phyloP scores from a whole-genome alignment of 2,113 vertebrate species.

The Pachyramphus minor region DNA sequence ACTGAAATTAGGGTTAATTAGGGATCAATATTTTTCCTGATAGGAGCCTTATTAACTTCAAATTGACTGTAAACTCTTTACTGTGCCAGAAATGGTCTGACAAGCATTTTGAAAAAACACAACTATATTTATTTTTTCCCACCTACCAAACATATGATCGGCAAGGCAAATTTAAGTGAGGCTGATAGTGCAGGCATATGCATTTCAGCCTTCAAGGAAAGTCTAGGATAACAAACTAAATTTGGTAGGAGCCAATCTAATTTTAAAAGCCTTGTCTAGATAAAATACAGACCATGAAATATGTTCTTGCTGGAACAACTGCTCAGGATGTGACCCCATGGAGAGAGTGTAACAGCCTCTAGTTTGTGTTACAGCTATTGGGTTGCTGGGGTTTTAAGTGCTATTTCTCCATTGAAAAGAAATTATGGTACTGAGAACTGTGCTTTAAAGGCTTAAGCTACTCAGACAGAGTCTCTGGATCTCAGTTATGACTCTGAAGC shows the following conservation, averaged over 20 bases:
- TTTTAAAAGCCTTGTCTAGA: constrained; percentile 20
- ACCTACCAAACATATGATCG: not conserved
- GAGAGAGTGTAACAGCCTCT: not conserved
- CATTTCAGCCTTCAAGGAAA: not conserved
- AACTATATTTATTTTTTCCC: not conserved
- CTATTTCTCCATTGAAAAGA: not conserved
- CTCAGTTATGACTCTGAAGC: not conserved
- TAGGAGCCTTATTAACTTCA: not conserved
- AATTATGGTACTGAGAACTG: not conserved
- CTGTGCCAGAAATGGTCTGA: not conserved
- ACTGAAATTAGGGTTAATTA: not conserved
- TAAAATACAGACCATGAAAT: not conserved
- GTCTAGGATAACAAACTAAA: not conserved
- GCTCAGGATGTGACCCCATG: not conserved
- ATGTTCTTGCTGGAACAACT: not conserved
- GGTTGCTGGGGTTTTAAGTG: not conserved
- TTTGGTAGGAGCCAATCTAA: not conserved
- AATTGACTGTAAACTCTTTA: not conserved
- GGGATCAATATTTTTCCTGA: not conserved
- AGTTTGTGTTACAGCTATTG: not conserved
- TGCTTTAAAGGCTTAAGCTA: not conserved
- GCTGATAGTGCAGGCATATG: not conserved
- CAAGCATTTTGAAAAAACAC: not conserved
- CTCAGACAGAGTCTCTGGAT: not conserved
- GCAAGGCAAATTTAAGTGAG: not conserved